A percentile compares a stretch with the other conserved stretches of the same genome.
Conservation (phyloP, 2,797 vertebrate species). For the Oceanodroma leucorhoa region DNA sequence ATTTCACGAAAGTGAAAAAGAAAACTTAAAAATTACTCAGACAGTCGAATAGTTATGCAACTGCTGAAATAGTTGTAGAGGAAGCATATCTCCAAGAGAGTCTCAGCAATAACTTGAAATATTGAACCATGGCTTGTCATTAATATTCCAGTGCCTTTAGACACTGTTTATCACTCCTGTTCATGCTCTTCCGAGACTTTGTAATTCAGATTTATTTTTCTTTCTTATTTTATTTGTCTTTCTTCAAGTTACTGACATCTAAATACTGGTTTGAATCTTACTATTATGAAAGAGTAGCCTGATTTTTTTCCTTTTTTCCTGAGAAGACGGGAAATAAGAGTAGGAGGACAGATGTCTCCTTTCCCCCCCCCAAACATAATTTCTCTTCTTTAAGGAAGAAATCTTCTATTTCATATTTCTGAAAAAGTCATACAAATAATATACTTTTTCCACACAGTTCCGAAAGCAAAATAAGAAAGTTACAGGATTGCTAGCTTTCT, state of each 20-base stretch:
- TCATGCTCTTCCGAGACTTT: not conserved
- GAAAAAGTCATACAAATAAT: not conserved
- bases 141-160: not conserved
- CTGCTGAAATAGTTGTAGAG: not conserved
- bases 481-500: not conserved
- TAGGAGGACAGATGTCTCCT: not conserved
- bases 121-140: not conserved
- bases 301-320: not conserved
- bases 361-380: fast-evolving
- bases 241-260: not conserved
- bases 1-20: not conserved
- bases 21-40: not conserved
- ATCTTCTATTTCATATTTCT: not conserved
- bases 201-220: not conserved
- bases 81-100: not conserved
- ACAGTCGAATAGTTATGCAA: not conserved
- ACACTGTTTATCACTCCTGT: not conserved
- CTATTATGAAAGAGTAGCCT: not conserved
- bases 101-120: not conserved
- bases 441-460: not conserved
- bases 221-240: not conserved
- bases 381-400: not conserved
- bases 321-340: not conserved
- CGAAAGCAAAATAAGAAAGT: not conserved
- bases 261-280: not conserved